phyloP scores from a whole-genome alignment of 2,797 vertebrate genomes.

The Pseudochirops cupreus region DNA sequence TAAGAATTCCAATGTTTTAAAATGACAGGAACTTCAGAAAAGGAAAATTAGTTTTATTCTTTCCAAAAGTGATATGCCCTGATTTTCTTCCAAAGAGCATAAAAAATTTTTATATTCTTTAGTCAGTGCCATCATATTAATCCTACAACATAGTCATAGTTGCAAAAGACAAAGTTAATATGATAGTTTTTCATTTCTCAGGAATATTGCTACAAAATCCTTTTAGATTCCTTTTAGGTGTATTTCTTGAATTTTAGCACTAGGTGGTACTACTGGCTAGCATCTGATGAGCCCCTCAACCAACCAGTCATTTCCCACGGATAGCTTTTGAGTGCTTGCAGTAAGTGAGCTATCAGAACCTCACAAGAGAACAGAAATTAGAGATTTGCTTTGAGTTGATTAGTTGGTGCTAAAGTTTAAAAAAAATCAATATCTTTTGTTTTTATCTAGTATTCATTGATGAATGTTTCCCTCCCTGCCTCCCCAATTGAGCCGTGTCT shows the following conservation, averaged over 20 bases:
- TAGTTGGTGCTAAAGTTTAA: background rate
- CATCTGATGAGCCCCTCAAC: background rate
- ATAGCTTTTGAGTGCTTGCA: background rate
- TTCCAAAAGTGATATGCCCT: background rate
- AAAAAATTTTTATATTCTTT: conserved; percentile 1
- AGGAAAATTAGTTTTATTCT: conserved; percentile 8
- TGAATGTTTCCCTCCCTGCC: background rate
- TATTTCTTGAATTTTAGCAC: conserved; percentile 51
- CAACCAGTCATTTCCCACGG: background rate
- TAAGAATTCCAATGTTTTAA: background rate
- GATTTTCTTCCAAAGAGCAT: conserved; percentile 32
- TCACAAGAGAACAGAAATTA: background rate
- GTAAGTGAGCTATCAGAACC: background rate
- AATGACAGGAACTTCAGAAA: background rate
- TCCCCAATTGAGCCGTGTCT: background rate
- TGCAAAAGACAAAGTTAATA: background rate
- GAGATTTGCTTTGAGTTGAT: background rate
- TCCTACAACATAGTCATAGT: background rate
- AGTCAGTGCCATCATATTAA: background rate
- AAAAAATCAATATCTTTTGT: background rate
- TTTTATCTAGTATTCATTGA: conserved; percentile 4
- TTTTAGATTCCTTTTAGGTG: conserved; percentile 15
- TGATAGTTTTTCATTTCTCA: background rate
- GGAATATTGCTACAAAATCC: background rate
- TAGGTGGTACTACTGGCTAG: conserved; percentile 54